phyloP scores from a whole-genome alignment of 1,140 invertebrate genomes.

The Drosophila leontia region DNA sequence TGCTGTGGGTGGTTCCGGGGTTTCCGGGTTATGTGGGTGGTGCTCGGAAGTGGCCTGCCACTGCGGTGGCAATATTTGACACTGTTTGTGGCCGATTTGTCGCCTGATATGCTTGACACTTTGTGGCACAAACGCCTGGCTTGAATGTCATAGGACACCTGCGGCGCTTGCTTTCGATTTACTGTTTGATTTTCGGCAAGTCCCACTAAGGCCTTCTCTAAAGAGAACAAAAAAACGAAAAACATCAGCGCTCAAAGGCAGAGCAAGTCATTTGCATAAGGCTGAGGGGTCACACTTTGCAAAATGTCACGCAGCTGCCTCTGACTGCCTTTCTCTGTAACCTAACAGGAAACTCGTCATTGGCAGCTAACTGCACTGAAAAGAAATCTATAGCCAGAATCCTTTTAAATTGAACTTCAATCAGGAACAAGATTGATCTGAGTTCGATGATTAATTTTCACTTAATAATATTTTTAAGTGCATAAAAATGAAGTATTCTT shows the following conservation, averaged over 20 bases:
- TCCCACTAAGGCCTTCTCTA: background rate
- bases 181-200: constrained; percentile 33
- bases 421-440: no score
- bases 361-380: background rate
- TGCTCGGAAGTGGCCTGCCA: constrained; percentile 10
- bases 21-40: background rate
- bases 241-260: constrained; percentile 18
- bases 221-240: background rate
- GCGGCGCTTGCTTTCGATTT: constrained; percentile 37
- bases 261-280: constrained; percentile 39
- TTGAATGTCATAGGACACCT: constrained; percentile 28
- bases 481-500: background rate
- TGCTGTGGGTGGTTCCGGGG: background rate
- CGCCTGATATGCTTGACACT: constrained; percentile 38
- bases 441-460: background rate
- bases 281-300: constrained; percentile 18
- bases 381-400: background rate
- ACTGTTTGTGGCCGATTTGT: constrained; percentile 41
- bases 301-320: constrained; percentile 25
- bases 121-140: constrained; percentile 20
- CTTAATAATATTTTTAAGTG: background rate
- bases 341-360: constrained; percentile 4
- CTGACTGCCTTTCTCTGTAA: background rate
- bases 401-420: background rate
- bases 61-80: constrained; percentile 37